Base-by-base conservation (phyloP, 2,888 invertebrate species). In the Hetaerina titia region DNA sequence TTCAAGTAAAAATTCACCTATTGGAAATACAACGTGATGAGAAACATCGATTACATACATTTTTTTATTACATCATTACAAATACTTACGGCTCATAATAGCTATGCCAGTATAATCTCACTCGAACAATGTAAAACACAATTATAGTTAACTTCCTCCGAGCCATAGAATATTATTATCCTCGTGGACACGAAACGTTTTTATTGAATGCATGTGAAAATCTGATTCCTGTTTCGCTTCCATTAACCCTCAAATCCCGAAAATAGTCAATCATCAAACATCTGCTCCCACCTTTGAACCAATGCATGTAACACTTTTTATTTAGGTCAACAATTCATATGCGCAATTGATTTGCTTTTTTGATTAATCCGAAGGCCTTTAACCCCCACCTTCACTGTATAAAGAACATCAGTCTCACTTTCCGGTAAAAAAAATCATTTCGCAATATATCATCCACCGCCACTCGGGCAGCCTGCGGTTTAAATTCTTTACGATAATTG, bases 401-500 rank as follows among this genome's bases (percentile, higher is more conserved):
- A n/a, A 58, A 89, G 57, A 89, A 58, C 19, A 89, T 89, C 89
- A 58, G 89, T 89, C 58, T 89, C 89, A 89, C 89, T 89, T 89
- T 89, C 58, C 89, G 6, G 22, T 81, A 31, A 89, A 89, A 89
- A 89, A 89, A 89, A 56, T 58, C 57, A 22, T 89, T 57, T 56
- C 22, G 22, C 7, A 22, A 89, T 57, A 13, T 89, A 89, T 89
- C 89, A 57, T 22, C n/a, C 57, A n/a, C 57, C 13, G 22, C 89
- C n/a, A 11, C 89, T 22, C 2, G n/a, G n/a, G 22, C 56, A 58
- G n/a, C 15, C 19, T 57, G 19, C 7, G 57, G 89, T 89, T 89
- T 22, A 5, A 58, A 56, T 89, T 58, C 19, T 57, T 56, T 11
- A 57, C 74, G 74, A 25, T 25, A 11, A n/a, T 45, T 74, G 74